Conservation (phyloP, 2,888 invertebrate species). For the Aquatica leii region DNA sequence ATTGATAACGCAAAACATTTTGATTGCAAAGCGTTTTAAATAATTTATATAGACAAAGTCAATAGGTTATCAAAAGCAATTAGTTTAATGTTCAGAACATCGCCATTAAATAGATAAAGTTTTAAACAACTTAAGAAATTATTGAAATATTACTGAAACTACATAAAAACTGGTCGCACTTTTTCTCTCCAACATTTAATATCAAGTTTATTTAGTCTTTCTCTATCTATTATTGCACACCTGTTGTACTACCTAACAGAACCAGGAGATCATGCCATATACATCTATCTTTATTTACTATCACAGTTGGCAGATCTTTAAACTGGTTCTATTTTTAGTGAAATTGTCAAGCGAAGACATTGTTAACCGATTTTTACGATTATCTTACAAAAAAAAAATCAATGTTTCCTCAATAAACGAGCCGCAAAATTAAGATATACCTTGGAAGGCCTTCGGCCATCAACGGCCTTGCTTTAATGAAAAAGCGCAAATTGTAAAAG, state of each 20-base stretch:
- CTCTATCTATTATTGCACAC: slow-evolving; percentile 43
- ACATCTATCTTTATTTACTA: slow-evolving; percentile 29
- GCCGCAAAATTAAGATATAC: slow-evolving; percentile 43
- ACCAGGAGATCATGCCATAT: slow-evolving; percentile 26
- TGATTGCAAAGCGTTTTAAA: slow-evolving; percentile 16
- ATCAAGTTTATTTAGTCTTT: slow-evolving; percentile 38
- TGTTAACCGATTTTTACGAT: slow-evolving; percentile 22
- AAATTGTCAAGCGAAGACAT: slow-evolving; percentile 14
- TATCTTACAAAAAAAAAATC: slow-evolving; percentile 22
- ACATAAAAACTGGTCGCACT: slow-evolving; percentile 31
- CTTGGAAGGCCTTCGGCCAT: slow-evolving; percentile 45
- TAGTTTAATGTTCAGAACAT: slow-evolving; percentile 32
- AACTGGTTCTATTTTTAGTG: slow-evolving; percentile 40
- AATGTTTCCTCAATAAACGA: slow-evolving; percentile 44
- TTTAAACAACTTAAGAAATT: slow-evolving; percentile 21
- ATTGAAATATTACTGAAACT: slow-evolving; percentile 32
- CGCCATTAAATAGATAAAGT: slow-evolving; percentile 34
- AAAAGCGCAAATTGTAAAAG: slow-evolving; percentile 46
- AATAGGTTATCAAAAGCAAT: slow-evolving; percentile 32
- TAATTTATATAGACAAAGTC: slow-evolving; percentile 23
- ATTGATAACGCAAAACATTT: slow-evolving; percentile 14
- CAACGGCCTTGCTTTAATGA: slow-evolving; percentile 48
- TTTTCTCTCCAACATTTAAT: slow-evolving; percentile 29
- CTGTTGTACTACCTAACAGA: slow-evolving; percentile 41
- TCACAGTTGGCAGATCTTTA: slow-evolving; percentile 26